Evolutionary conservation across 2,888 invertebrate genomes (phyloP).

Genomic region (Panopea generosa): DNA sequence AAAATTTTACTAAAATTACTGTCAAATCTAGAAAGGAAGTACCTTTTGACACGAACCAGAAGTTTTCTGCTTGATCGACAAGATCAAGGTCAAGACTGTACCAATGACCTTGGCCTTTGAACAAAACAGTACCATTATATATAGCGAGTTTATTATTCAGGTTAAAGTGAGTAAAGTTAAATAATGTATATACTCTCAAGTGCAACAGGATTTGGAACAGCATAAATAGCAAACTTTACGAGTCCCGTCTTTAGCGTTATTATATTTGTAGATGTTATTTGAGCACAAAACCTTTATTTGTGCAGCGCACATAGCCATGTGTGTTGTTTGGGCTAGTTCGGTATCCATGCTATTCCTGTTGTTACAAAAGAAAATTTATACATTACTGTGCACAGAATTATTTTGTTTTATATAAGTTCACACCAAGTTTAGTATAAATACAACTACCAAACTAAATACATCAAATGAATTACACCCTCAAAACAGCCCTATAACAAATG

Average conservation of each 20-base stretch:
- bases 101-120: too few relatives aligned
- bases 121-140: too few relatives aligned
- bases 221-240: slow-evolving; percentile 31
- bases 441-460: slow-evolving; percentile 14
- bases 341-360: slow-evolving; percentile 18
- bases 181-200: background rate
- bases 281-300: too few relatives aligned
- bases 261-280: slow-evolving; percentile 6
- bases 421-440: slow-evolving; percentile 10
- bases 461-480: slow-evolving; percentile 3
- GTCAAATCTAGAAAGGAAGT: too few relatives aligned
- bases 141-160: too few relatives aligned
- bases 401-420: slow-evolving; percentile 17
- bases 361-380: background rate
- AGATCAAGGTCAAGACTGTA: too few relatives aligned
- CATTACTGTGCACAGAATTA: slow-evolving; percentile 38
- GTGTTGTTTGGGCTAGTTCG: slow-evolving; percentile 22
- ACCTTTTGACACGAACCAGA: too few relatives aligned
- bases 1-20: too few relatives aligned
- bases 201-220: slow-evolving; percentile 5
- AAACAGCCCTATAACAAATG: slow-evolving; percentile 11
- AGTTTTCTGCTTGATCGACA: too few relatives aligned
- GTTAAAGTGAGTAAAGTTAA: background rate
- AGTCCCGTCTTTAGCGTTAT: slow-evolving; percentile 34
- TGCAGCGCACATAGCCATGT: slow-evolving; percentile 37